phyloP scores from a whole-genome alignment of 1,140 invertebrate genomes.

The Linepithema humile region DNA sequence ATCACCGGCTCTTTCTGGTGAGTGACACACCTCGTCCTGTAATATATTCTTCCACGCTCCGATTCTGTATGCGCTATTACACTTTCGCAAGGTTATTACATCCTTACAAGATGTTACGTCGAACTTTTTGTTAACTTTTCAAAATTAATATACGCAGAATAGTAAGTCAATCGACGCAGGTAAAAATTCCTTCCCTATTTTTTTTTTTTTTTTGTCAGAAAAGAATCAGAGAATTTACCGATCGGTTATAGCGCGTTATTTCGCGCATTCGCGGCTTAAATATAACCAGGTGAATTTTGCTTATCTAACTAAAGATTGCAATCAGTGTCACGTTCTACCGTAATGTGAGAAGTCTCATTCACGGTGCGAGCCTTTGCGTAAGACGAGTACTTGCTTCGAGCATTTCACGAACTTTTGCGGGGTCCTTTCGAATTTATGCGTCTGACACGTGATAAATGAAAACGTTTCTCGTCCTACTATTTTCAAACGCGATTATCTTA shows the following conservation, averaged over 20 bases:
- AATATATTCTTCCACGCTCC: background rate
- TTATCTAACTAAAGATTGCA: background rate
- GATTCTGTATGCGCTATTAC: background rate
- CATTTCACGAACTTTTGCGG: background rate
- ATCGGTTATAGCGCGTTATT: background rate
- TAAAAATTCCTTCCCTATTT: background rate
- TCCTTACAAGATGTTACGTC: background rate
- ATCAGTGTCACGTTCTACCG: background rate
- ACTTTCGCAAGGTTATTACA: background rate
- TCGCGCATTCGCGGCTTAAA: background rate
- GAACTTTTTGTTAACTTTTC: too few species aligned
- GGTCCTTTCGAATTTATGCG: background rate
- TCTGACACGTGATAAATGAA: background rate
- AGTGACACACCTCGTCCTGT: slow-evolving; percentile 75
- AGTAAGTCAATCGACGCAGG: background rate
- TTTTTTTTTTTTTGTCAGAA: background rate
- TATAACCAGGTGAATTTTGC: background rate
- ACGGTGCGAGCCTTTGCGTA: background rate
- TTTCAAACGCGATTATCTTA: slow-evolving; percentile 37
- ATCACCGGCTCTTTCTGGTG: slow-evolving; percentile 88
- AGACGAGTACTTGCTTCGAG: background rate
- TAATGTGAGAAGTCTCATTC: background rate
- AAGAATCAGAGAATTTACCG: background rate
- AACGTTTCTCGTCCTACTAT: slow-evolving; percentile 14
- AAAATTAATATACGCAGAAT: too few species aligned